Conservation (phyloP, 2,888 invertebrate species). For the Lycocerus yunnanus region DNA sequence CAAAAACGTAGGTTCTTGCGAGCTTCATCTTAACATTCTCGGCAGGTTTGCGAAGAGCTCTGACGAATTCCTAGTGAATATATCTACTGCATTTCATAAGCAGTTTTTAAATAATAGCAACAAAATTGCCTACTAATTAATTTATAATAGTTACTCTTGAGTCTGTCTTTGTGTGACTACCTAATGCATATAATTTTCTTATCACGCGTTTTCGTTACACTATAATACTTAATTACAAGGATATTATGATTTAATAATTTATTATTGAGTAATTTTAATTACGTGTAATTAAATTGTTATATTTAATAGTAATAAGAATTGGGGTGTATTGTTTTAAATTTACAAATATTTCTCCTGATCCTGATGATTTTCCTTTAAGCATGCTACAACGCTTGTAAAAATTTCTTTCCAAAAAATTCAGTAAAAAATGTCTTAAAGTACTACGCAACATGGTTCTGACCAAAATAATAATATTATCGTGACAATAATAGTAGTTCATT, state of each 20-base stretch:
- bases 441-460: too few relatives aligned
- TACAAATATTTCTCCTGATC: neutral
- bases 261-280: neutral
- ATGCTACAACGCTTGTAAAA: too few relatives aligned
- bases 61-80: too few relatives aligned
- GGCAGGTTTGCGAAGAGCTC: too few relatives aligned
- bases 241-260: neutral
- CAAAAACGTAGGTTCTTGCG: too few relatives aligned
- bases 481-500: neutral
- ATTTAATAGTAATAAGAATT: neutral
- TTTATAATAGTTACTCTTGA: neutral
- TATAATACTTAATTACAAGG: neutral
- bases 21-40: too few relatives aligned
- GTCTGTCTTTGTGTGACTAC: neutral
- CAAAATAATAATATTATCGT: too few relatives aligned
- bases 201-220: neutral
- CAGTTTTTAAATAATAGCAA: neutral
- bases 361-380: too few relatives aligned
- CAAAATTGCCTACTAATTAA: neutral
- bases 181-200: neutral
- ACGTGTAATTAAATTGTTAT: neutral
- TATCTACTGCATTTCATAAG: neutral
- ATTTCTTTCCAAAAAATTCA: too few relatives aligned
- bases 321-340: neutral
- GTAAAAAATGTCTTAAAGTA: too few relatives aligned